These are phyloP conservation scores for Temnothorax unifasciatus DNA, from an alignment of 2,888 invertebrate genomes.

Conservation along the genomic window DNA sequence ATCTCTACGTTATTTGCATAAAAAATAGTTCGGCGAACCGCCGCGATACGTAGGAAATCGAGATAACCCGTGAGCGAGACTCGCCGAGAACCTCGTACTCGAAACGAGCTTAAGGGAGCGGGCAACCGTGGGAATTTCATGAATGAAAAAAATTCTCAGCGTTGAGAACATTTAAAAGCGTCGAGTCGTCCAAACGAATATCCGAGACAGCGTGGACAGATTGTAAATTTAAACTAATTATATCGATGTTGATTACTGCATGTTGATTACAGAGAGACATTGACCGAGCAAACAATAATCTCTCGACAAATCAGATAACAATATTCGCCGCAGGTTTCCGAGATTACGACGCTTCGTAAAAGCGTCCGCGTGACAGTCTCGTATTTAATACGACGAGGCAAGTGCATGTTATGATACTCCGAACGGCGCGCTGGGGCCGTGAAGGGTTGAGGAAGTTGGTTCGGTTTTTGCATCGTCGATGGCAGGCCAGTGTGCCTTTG, in stretches of 20 bases:
- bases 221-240: background rate
- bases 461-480: constrained; percentile 49
- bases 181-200: background rate
- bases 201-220: no score
- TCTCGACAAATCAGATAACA: constrained; percentile 10
- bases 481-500: constrained; percentile 53
- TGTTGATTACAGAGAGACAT: background rate
- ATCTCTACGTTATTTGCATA: constrained; percentile 41
- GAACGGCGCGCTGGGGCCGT: background rate
- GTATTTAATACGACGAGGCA: background rate
- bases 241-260: background rate
- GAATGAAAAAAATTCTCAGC: constrained; percentile 2
- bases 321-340: constrained; percentile 7
- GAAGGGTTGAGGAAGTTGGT: constrained; percentile 56
- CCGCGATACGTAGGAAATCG: constrained; percentile 25
- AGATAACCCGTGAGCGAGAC: background rate
- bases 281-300: background rate
- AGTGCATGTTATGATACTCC: constrained; percentile 44
- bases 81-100: no score
- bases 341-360: constrained; percentile 7
- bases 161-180: no score
- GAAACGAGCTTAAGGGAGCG: background rate
- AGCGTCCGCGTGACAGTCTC: background rate
- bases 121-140: background rate
- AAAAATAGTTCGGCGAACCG: constrained; percentile 37